Evolutionary conservation across 1,140 invertebrate genomes (phyloP).

Genomic region (Drosophila takahashii): DNA sequence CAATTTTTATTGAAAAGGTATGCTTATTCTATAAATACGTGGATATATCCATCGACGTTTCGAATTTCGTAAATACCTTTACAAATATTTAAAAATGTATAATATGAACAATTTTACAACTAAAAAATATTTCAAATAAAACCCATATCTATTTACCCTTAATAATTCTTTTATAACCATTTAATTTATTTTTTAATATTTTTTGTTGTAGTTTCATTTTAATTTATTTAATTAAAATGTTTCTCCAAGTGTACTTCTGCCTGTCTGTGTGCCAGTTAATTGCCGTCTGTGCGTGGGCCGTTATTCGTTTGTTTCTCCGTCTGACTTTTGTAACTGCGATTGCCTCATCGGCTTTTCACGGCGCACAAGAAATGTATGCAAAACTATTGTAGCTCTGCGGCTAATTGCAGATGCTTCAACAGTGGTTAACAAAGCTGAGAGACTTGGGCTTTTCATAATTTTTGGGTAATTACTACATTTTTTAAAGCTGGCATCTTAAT

Average conservation of each 20-base stretch:
- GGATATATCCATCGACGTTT: too few species aligned
- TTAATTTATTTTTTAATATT: too few species aligned
- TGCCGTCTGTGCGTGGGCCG: slow-evolving; percentile 65
- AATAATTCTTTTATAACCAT: too few species aligned
- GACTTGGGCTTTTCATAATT: slow-evolving; percentile 12
- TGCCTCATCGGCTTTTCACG: slow-evolving; percentile 56
- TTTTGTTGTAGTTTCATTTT: too few species aligned
- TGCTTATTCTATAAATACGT: too few species aligned
- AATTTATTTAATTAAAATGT: background rate
- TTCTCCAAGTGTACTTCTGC: slow-evolving; percentile 14
- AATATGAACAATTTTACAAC: too few species aligned
- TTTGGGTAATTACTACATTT: slow-evolving; percentile 11
- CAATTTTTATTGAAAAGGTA: too few species aligned
- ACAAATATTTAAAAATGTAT: too few species aligned
- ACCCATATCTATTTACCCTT: too few species aligned
- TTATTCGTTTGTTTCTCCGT: slow-evolving; percentile 29
- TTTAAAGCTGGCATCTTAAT: background rate
- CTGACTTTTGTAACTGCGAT: slow-evolving; percentile 61
- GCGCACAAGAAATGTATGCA: slow-evolving; percentile 46
- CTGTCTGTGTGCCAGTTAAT: slow-evolving; percentile 57
- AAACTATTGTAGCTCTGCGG: slow-evolving; percentile 56
- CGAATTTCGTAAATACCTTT: too few species aligned
- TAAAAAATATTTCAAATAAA: too few species aligned
- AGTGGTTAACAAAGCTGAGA: slow-evolving; percentile 27
- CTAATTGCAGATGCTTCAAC: slow-evolving; percentile 40